These are phyloP conservation scores for Botia kubotai DNA, from an alignment of 2,797 vertebrate genomes.

Conservation along the genomic window DNA sequence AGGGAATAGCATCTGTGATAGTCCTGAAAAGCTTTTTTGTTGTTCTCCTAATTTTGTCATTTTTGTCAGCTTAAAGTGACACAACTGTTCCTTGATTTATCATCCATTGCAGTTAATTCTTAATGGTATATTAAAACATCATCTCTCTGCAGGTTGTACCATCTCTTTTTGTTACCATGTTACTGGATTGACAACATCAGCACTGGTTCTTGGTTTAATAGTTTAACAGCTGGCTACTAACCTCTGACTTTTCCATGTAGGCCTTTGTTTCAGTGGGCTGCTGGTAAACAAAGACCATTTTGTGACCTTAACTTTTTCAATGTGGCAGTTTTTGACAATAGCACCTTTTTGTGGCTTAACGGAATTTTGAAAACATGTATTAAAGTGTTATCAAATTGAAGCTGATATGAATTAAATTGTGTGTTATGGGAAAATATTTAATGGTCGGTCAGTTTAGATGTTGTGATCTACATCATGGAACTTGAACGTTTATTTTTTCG, in stretches of 20 bases:
- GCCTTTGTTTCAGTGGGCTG: constrained; percentile 38
- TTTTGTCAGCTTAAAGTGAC: constrained; percentile 6
- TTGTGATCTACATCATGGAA: too few species aligned
- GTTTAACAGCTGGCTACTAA: constrained; percentile 34
- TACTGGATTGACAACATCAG: constrained; percentile 33
- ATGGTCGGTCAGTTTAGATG: not conserved
- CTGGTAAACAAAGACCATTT: constrained; percentile 42
- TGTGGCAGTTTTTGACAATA: constrained; percentile 16
- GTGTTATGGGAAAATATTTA: not conserved
- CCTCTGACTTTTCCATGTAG: constrained; percentile 26
- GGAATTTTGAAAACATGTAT: not conserved
- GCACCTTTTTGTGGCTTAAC: not conserved
- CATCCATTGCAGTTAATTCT: not conserved
- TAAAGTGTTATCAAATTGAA: too few species aligned
- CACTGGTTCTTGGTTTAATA: constrained; percentile 25
- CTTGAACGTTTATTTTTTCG: too few species aligned
- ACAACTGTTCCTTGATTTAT: not conserved
- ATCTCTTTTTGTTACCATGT: not conserved
- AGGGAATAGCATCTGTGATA: not conserved
- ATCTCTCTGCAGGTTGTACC: constrained; percentile 21
- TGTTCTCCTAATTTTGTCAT: not conserved
- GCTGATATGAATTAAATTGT: not conserved
- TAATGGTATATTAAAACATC: constrained; percentile 1
- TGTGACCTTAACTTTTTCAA: constrained; percentile 15
- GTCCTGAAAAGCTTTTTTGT: not conserved